Evolutionary conservation across 1,140 invertebrate species (phyloP).

Genomic region (Drosophila arawakana): DNA sequence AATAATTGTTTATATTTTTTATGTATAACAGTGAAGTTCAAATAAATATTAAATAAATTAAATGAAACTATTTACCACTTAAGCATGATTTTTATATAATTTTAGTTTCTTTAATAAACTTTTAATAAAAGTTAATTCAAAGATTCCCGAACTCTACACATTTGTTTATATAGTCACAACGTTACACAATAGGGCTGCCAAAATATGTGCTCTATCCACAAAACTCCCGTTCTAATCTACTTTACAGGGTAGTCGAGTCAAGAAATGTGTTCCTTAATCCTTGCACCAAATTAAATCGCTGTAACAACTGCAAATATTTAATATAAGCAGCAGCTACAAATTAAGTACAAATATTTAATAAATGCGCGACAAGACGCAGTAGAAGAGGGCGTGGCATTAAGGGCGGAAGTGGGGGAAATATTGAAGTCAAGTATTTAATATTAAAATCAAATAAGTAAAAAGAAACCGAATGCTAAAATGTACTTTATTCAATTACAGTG

Average conservation of each 20-base stretch:
- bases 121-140: no score
- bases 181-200: no score
- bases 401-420: slow-evolving; percentile 4
- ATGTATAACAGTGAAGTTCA: no score
- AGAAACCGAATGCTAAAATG: neutral
- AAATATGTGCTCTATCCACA: no score
- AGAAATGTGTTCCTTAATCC: slow-evolving; percentile 19
- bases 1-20: no score
- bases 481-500: slow-evolving; percentile 2
- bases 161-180: no score
- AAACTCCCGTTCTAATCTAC: neutral
- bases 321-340: slow-evolving; percentile 66
- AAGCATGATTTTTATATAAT: no score
- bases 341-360: slow-evolving; percentile 69
- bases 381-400: neutral
- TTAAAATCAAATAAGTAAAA: slow-evolving; percentile 3
- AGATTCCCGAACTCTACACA: no score
- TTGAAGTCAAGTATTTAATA: slow-evolving; percentile 29
- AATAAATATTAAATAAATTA: no score
- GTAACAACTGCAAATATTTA: slow-evolving; percentile 73
- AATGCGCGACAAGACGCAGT: neutral
- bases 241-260: neutral
- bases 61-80: no score
- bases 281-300: slow-evolving; percentile 22
- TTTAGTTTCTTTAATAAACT: no score